Evolutionary conservation across 1,140 invertebrate genomes (phyloP).

Genomic region (Drosophila nannoptera): DNA sequence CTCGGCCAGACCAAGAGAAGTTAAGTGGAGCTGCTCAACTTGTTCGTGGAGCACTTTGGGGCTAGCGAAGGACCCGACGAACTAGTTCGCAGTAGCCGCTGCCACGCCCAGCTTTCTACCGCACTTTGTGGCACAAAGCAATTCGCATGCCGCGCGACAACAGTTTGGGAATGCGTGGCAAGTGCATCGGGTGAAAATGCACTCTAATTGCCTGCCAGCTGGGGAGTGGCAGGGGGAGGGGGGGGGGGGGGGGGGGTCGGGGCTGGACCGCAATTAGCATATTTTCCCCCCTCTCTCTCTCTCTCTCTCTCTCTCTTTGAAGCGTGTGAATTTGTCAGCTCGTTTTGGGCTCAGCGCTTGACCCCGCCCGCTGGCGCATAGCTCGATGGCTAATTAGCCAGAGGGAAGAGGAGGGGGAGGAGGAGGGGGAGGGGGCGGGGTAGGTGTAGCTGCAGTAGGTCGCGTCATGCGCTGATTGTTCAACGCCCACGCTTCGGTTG

Average conservation of each 20-base stretch:
- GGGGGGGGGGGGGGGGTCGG: not conserved
- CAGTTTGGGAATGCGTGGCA: conserved; percentile 48
- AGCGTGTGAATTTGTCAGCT: conserved; percentile 15
- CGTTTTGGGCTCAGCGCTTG: conserved; percentile 6
- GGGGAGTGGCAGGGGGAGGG: not conserved
- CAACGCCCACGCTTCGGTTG: conserved; percentile 66
- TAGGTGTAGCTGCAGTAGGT: conserved; percentile 8
- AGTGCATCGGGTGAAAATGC: conserved; percentile 38
- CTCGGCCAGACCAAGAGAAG: too few species aligned
- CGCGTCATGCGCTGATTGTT: conserved; percentile 72
- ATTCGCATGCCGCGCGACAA: conserved; percentile 34
- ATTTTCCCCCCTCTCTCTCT: conserved; percentile 3
- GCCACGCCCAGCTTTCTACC: too few species aligned
- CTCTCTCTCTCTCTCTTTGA: too few species aligned
- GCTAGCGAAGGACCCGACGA: not conserved
- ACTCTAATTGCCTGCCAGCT: conserved; percentile 17
- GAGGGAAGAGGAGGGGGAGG: not conserved
- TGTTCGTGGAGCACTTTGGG: not conserved
- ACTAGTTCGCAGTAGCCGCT: not conserved
- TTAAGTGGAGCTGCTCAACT: conserved; percentile 1
- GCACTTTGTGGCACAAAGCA: too few species aligned
- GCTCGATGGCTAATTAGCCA: conserved; percentile 25
- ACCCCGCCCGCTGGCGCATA: not conserved
- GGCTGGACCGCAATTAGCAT: conserved; percentile 7
- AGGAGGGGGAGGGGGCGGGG: not conserved